Percentiles rank a stretch among this genome's conserved stretches.
These are phyloP conservation scores for Cathartes aura DNA, from an alignment of 2,113 vertebrate species.

Conservation along the genomic window DNA sequence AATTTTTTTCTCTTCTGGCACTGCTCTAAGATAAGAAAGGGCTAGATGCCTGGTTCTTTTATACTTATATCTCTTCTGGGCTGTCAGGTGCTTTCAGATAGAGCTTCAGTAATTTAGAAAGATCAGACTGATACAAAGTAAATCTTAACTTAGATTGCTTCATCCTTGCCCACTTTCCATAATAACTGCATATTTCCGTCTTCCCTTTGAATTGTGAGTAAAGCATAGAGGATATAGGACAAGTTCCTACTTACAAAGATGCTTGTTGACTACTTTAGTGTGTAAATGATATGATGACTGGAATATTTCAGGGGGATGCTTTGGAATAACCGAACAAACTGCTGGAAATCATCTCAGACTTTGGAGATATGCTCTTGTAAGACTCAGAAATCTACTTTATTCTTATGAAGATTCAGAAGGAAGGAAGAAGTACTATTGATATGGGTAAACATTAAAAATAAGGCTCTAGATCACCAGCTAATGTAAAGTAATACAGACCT, in stretches of 20 bases:
- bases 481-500: background rate
- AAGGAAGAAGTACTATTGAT: background rate
- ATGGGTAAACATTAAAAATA: background rate
- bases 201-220: background rate
- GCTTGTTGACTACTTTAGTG: background rate
- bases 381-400: background rate
- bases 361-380: background rate
- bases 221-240: background rate
- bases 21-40: background rate
- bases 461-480: background rate
- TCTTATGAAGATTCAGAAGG: background rate
- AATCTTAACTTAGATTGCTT: background rate
- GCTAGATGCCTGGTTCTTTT: background rate
- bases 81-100: background rate
- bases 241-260: background rate
- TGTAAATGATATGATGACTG: background rate
- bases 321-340: background rate
- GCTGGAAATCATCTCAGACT: background rate
- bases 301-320: background rate
- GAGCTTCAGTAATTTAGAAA: background rate
- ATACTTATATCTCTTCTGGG: background rate
- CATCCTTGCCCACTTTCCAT: background rate
- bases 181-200: background rate
- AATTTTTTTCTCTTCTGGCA: background rate
- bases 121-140: background rate